These are phyloP conservation scores for Trididemnum clinides DNA, from an alignment of 23 tunicate genomes.

Conservation along the genomic window DNA sequence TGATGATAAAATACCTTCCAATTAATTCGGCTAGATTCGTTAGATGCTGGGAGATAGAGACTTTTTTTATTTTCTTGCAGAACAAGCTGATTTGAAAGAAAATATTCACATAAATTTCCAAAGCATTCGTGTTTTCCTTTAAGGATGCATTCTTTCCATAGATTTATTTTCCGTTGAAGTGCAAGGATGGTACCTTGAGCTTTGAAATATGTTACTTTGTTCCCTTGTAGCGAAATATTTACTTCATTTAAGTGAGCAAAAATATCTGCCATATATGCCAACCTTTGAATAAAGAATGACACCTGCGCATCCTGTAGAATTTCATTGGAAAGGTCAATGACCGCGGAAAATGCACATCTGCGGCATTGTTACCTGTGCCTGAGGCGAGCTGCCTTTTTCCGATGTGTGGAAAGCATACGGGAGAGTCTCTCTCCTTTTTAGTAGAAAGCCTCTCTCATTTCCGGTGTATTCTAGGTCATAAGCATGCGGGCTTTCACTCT, in stretches of 20 bases:
- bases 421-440: too few species aligned
- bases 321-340: too few species aligned
- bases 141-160: conserved; percentile 34
- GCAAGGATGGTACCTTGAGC: conserved; percentile 33
- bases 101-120: conserved; percentile 30
- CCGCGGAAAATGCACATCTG: too few species aligned
- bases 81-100: conserved; percentile 28
- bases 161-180: conserved; percentile 30
- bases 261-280: conserved; percentile 24
- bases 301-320: too few species aligned
- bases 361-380: too few species aligned
- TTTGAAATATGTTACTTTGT: conserved; percentile 23
- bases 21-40: conserved; percentile 29
- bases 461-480: too few species aligned
- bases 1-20: conserved; percentile 28
- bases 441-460: too few species aligned
- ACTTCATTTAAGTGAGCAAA: conserved; percentile 19
- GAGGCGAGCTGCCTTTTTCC: too few species aligned
- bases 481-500: too few species aligned
- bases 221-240: conserved; percentile 28
- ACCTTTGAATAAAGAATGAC: conserved; percentile 27
- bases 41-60: conserved; percentile 31
- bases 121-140: conserved; percentile 35
- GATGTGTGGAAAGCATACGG: too few species aligned
- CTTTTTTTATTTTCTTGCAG: conserved; percentile 23